Conservation (phyloP, 2,888 invertebrate species). For the Erynnis tages region DNA sequence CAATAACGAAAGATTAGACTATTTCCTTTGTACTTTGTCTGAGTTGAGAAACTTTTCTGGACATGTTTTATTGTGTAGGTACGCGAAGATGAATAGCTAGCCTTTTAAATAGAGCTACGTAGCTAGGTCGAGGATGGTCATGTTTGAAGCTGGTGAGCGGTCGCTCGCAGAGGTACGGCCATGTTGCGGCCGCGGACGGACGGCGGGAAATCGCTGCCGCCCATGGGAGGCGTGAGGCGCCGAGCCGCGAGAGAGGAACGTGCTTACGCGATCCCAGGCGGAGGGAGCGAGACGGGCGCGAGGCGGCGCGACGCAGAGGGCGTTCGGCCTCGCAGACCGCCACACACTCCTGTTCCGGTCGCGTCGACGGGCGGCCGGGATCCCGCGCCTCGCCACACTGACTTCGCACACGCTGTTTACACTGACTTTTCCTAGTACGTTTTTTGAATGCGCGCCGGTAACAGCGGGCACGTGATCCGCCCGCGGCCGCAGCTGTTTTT, state of each 20-base stretch:
- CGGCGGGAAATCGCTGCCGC: conserved; percentile 79
- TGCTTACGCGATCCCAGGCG: conserved; percentile 41
- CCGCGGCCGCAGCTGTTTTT: conserved; percentile 69
- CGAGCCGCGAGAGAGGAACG: conserved; percentile 58
- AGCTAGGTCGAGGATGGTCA: conserved; percentile 42
- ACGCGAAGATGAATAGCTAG: conserved; percentile 16
- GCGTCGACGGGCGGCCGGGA: conserved; percentile 80
- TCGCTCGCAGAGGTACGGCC: conserved; percentile 61
- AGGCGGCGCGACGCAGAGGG: conserved; percentile 83
- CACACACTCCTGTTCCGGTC: conserved; percentile 80
- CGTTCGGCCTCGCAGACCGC: conserved; percentile 74
- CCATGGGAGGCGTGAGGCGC: conserved; percentile 78
- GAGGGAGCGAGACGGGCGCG: conserved; percentile 63
- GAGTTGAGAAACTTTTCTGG: no score
- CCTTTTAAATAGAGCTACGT: conserved; percentile 8
- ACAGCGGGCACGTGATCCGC: conserved; percentile 76
- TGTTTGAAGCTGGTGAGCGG: conserved; percentile 50
- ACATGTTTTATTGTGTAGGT: no score
- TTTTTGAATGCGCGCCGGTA: conserved; percentile 74
- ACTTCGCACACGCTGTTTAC: conserved; percentile 60
- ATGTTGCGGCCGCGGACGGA: conserved; percentile 68
- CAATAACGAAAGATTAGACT: no score
- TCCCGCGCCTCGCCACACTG: conserved; percentile 75
- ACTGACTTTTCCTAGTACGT: conserved; percentile 71
- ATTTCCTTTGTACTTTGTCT: no score